phyloP scores from a whole-genome alignment of 2,797 vertebrate genomes.

The Pristis pectinata region DNA sequence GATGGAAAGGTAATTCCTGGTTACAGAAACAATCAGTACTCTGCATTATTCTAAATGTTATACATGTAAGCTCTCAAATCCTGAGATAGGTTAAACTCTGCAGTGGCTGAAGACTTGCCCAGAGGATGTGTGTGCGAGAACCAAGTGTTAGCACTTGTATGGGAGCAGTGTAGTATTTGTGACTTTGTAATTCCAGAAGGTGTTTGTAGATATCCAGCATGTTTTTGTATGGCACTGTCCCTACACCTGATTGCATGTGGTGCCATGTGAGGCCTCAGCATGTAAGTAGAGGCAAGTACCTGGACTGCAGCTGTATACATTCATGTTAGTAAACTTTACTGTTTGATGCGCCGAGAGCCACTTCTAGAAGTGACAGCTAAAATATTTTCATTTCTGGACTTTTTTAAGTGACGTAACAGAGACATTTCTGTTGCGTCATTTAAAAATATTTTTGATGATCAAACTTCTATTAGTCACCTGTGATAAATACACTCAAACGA shows the following conservation, averaged over 20 bases:
- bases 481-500: not conserved
- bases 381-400: constrained; percentile 4
- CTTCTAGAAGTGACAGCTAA: not conserved
- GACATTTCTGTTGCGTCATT: not conserved
- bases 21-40: not conserved
- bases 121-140: not conserved
- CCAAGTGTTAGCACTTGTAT: not conserved
- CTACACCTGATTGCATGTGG: not conserved
- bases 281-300: not conserved
- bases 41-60: not conserved
- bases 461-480: not conserved
- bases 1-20: not conserved
- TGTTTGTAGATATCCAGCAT: not conserved
- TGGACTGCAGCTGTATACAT: not conserved
- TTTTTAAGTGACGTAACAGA: not conserved
- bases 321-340: not conserved
- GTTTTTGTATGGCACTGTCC: not conserved
- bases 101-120: not conserved
- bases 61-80: not conserved
- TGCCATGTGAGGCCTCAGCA: constrained; percentile 19
- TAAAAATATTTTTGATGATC: not conserved
- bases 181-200: not conserved
- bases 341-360: not conserved
- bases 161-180: not conserved
- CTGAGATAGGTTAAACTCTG: not conserved